Evolutionary conservation across 2,888 invertebrate species (phyloP).

Genomic region (Drosophila monieri): DNA sequence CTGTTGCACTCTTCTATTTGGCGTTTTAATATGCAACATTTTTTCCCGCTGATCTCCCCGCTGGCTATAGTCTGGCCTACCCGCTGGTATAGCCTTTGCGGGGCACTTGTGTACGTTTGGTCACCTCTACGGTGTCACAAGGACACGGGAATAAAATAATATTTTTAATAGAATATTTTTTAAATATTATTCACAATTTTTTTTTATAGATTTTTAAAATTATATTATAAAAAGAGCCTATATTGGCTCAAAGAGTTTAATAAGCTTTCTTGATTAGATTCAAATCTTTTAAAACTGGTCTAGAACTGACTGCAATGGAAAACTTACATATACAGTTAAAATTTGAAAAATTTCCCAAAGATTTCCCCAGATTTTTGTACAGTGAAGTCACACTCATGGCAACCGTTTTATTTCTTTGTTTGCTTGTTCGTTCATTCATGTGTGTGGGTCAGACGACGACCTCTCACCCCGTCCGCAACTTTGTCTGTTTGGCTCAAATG

Average conservation of each 20-base stretch:
- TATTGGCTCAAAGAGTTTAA: too few relatives aligned
- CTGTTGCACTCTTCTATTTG: constrained; percentile 74
- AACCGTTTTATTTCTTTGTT: constrained; percentile 68
- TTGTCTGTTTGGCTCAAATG: constrained; percentile 73
- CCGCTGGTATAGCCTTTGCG: too few relatives aligned
- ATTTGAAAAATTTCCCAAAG: background rate
- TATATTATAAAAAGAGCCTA: background rate
- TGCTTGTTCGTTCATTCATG: constrained; percentile 70
- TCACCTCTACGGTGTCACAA: constrained; percentile 68
- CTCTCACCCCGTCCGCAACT: constrained; percentile 31
- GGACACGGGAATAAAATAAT: constrained; percentile 8
- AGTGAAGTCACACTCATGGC: constrained; percentile 30
- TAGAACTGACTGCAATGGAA: background rate
- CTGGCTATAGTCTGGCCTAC: too few relatives aligned
- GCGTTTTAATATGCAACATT: constrained; percentile 75
- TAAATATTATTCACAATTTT: too few relatives aligned
- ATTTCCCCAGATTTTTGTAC: background rate
- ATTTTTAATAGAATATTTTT: background rate
- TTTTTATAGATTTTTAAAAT: background rate
- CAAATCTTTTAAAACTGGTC: background rate
- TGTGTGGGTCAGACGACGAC: constrained; percentile 57
- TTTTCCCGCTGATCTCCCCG: constrained; percentile 48
- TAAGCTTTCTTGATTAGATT: background rate
- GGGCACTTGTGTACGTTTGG: constrained; percentile 59
- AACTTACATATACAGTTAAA: background rate